Conservation (phyloP, 2,113 vertebrate species). For the Odontophorus gujanensis region DNA sequence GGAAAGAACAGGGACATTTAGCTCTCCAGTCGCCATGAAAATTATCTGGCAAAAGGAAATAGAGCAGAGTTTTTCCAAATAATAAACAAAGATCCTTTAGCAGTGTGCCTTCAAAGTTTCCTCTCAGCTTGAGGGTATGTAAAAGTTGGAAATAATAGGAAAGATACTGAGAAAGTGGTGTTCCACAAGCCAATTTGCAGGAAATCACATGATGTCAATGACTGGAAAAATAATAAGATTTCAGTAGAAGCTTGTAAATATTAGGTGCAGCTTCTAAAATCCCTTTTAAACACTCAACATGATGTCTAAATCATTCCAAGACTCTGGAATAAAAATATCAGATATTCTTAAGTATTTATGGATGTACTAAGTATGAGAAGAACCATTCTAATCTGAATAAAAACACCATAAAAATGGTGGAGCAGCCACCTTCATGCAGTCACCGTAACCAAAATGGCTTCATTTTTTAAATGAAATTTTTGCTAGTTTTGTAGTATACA, state of each 20-base stretch:
- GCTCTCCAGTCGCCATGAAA: background rate
- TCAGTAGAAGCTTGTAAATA: background rate
- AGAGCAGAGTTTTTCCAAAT: constrained; percentile 21
- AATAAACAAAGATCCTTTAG: constrained; percentile 28
- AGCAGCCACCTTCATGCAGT: background rate
- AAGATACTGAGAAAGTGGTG: background rate
- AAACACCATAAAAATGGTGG: background rate
- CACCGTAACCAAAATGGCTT: background rate
- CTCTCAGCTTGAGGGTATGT: background rate
- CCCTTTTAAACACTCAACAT: background rate
- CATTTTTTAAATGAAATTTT: background rate
- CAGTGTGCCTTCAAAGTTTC: background rate
- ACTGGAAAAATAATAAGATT: constrained; percentile 28
- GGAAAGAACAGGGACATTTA: constrained; percentile 11
- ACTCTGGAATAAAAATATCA: background rate
- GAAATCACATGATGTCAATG: background rate
- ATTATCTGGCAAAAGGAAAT: constrained; percentile 38
- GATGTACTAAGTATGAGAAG: background rate
- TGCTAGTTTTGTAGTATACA: background rate
- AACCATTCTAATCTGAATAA: background rate
- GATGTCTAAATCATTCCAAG: background rate
- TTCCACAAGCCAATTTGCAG: constrained; percentile 27
- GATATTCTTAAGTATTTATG: background rate
- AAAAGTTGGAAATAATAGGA: constrained; percentile 43
- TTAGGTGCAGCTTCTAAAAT: background rate